phyloP scores from a whole-genome alignment of 1,140 invertebrate species.

The Trigoniulus corallinus region DNA sequence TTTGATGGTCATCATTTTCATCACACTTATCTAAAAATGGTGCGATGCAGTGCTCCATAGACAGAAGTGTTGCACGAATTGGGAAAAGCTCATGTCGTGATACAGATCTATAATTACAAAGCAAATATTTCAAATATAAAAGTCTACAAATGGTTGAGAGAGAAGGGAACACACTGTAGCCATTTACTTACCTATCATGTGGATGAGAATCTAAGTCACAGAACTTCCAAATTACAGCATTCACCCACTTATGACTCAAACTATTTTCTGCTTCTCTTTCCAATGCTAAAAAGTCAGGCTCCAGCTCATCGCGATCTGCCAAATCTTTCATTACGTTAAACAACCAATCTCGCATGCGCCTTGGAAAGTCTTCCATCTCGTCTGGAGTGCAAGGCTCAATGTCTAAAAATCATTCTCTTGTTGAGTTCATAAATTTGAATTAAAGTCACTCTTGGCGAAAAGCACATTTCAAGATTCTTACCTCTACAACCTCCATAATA shows the following conservation, averaged over 20 bases:
- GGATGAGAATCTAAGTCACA: slow-evolving; percentile 80
- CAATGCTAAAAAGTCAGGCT: slow-evolving; percentile 66
- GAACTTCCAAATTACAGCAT: slow-evolving; percentile 93
- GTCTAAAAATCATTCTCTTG: neutral
- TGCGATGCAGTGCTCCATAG: slow-evolving; percentile 84
- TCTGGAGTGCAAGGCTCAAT: slow-evolving; percentile 43
- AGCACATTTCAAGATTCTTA: too few species aligned
- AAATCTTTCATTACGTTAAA: slow-evolving; percentile 91
- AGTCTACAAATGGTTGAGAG: slow-evolving; percentile 8
- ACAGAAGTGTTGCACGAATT: slow-evolving; percentile 74
- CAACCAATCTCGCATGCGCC: slow-evolving; percentile 89
- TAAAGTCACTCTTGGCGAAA: neutral
- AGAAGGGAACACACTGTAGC: neutral
- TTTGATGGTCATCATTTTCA: slow-evolving; percentile 65
- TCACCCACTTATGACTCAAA: slow-evolving; percentile 60
- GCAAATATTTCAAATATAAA: neutral
- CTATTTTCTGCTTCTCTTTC: slow-evolving; percentile 62
- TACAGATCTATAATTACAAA: slow-evolving; percentile 39
- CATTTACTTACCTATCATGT: slow-evolving; percentile 45
- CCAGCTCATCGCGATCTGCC: slow-evolving; percentile 70
- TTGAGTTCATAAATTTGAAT: neutral
- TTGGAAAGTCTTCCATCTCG: slow-evolving; percentile 77
- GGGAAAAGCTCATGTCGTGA: slow-evolving; percentile 89
- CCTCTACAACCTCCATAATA: slow-evolving; percentile 48
- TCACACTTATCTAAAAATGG: slow-evolving; percentile 88